Percentiles rank a stretch among this genome's conserved stretches.
Evolutionary conservation across 2,113 vertebrate species (phyloP).

Genomic region (Microcebus griseorufus): DNA sequence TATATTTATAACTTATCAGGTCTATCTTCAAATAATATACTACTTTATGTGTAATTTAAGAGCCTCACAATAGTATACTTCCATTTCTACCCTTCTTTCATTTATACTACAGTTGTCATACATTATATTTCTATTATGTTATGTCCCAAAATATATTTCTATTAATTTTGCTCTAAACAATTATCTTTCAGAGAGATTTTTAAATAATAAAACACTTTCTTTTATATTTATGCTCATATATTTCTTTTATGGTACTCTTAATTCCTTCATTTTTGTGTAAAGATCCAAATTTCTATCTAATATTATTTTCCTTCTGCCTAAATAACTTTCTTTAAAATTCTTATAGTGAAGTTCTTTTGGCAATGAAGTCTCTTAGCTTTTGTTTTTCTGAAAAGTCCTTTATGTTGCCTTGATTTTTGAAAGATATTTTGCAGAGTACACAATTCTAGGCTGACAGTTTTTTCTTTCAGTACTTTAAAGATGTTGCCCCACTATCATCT

Average conservation of each 20-base stretch:
- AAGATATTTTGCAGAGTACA: background rate
- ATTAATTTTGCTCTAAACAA: background rate
- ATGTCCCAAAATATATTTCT: background rate
- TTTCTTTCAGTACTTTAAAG: background rate
- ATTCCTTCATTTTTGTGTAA: background rate
- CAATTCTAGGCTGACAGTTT: background rate
- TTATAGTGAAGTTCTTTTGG: background rate
- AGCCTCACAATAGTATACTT: background rate
- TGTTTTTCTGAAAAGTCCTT: background rate
- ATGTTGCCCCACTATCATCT: background rate
- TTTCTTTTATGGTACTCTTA: background rate
- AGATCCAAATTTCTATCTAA: background rate
- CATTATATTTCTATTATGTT: background rate
- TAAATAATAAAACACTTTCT: background rate
- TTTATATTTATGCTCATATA: background rate
- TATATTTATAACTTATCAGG: background rate
- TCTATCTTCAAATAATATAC: background rate
- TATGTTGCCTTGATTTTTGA: conserved; percentile 14
- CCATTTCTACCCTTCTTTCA: background rate
- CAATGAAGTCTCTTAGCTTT: background rate
- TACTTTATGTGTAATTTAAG: background rate
- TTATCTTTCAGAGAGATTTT: background rate
- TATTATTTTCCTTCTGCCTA: background rate
- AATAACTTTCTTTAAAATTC: background rate
- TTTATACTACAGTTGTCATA: background rate